Evolutionary conservation across 1,140 invertebrate species (phyloP).

Genomic region (Wiebesia pumilae): DNA sequence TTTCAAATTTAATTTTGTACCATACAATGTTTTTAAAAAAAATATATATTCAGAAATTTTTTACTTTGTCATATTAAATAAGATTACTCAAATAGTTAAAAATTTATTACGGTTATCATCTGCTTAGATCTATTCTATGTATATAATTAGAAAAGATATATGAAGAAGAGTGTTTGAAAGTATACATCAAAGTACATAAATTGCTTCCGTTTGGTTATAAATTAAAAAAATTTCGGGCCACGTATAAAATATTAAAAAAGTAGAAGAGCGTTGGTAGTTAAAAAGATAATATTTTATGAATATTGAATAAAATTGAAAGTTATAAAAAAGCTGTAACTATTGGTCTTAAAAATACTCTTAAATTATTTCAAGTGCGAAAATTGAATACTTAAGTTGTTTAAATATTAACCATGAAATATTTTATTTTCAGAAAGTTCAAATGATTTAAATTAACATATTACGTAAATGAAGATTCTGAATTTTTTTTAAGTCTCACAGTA

Average conservation of each 20-base stretch:
- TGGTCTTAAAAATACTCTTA: not conserved
- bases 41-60: too few species aligned
- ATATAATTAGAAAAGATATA: too few species aligned
- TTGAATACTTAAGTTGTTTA: not conserved
- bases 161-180: too few species aligned
- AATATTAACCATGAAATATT: not conserved
- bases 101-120: too few species aligned
- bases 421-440: not conserved
- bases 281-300: not conserved
- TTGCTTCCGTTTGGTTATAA: not conserved
- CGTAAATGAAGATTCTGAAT: not conserved
- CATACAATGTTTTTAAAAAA: too few species aligned
- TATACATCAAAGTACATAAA: too few species aligned
- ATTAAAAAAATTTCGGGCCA: not conserved
- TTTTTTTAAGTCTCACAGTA: not conserved
- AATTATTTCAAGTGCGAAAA: not conserved
- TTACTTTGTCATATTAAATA: too few species aligned
- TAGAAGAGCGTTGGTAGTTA: not conserved
- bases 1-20: too few species aligned
- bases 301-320: not conserved
- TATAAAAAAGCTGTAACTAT: not conserved
- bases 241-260: not conserved
- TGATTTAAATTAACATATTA: not conserved
- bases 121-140: too few species aligned
- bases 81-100: too few species aligned